These are phyloP conservation scores for Bursaphelenchus mucronatus DNA, from an alignment of 1,140 invertebrate species.

Conservation along the genomic window DNA sequence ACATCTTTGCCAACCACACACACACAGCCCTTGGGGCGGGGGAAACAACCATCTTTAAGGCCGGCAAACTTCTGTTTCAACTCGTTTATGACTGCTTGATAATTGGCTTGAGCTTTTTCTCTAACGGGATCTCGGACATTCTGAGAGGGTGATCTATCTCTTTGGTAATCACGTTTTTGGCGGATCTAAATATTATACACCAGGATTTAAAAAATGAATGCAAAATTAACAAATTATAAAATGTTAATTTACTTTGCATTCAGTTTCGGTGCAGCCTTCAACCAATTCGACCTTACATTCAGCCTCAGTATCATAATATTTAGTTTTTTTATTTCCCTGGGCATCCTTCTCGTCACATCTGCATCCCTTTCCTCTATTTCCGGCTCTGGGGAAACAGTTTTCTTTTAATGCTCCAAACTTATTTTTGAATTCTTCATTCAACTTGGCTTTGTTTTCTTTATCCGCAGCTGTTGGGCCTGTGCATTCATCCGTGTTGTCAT, in stretches of 20 bases:
- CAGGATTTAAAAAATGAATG: neutral
- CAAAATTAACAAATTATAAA: neutral
- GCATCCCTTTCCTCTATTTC: slow-evolving; percentile 32
- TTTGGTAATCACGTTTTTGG: slow-evolving; percentile 8
- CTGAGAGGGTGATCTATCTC: slow-evolving; percentile 14
- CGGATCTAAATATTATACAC: neutral
- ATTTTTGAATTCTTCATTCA: slow-evolving; percentile 22
- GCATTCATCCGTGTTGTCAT: slow-evolving; percentile 17
- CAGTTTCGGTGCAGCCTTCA: neutral
- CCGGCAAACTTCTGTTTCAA: slow-evolving; percentile 45
- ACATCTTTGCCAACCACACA: slow-evolving; percentile 47
- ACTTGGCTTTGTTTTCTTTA: slow-evolving; percentile 9
- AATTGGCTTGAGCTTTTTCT: slow-evolving; percentile 46
- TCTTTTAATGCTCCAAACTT: slow-evolving; percentile 19
- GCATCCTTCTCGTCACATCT: slow-evolving; percentile 40
- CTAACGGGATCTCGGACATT: slow-evolving; percentile 50
- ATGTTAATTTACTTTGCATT: slow-evolving; percentile 12
- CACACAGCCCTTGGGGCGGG: slow-evolving; percentile 48
- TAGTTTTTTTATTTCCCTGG: slow-evolving; percentile 35
- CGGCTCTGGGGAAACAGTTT: slow-evolving; percentile 21
- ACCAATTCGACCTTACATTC: slow-evolving; percentile 29
- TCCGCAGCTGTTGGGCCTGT: neutral
- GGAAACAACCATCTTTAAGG: slow-evolving; percentile 43
- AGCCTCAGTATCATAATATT: slow-evolving; percentile 33
- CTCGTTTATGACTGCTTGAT: slow-evolving; percentile 47